These are phyloP conservation scores for Arizona elegans DNA, from an alignment of 2,113 vertebrate species.

Conservation along the genomic window DNA sequence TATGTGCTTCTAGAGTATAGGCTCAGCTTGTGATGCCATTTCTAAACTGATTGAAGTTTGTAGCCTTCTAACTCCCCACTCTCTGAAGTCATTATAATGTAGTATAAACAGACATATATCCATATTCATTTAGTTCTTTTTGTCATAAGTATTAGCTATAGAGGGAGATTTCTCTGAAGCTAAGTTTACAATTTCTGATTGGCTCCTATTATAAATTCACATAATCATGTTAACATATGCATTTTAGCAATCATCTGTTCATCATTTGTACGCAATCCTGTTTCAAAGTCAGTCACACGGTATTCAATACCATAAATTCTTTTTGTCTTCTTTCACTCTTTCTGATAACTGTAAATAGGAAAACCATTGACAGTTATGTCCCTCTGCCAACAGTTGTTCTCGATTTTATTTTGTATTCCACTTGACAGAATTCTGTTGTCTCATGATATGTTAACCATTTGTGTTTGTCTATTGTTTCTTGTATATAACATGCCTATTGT, in stretches of 20 bases:
- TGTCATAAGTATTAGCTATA: neutral
- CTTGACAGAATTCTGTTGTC: neutral
- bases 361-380: neutral
- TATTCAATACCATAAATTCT: neutral
- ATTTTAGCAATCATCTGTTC: neutral
- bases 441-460: neutral
- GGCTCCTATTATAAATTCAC: neutral
- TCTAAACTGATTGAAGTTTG: neutral
- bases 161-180: neutral
- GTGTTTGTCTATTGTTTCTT: neutral
- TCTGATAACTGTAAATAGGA: neutral
- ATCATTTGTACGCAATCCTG: neutral
- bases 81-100: neutral
- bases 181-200: neutral
- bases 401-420: neutral
- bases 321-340: neutral
- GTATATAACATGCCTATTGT: neutral
- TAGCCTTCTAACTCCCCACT: neutral
- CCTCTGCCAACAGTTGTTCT: neutral
- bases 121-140: neutral
- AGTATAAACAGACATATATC: neutral
- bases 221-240: neutral
- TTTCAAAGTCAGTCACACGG: neutral
- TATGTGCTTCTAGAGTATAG: neutral
- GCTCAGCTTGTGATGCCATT: neutral